phyloP scores from a whole-genome alignment of 2,797 vertebrate genomes.

The Crax fasciolata region DNA sequence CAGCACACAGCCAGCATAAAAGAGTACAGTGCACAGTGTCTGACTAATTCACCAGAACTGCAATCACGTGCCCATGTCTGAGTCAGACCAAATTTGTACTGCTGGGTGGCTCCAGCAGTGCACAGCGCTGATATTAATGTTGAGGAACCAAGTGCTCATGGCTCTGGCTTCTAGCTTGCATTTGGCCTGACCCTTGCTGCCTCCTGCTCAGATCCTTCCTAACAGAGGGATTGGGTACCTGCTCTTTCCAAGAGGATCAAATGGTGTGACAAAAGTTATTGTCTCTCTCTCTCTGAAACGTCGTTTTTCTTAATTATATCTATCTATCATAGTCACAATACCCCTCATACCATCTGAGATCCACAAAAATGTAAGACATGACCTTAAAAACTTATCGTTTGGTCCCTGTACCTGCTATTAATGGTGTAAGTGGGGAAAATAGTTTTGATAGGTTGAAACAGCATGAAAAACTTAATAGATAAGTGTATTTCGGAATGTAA shows the following conservation, averaged over 20 bases:
- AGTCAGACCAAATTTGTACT: slow-evolving; percentile 1
- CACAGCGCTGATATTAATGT: neutral
- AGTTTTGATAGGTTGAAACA: neutral
- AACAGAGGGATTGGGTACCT: neutral
- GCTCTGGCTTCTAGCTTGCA: neutral
- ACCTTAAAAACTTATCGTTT: neutral
- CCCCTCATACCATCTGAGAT: neutral
- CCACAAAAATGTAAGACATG: neutral
- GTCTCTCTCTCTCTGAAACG: neutral
- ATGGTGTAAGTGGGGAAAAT: neutral
- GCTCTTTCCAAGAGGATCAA: neutral
- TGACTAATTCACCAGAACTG: neutral
- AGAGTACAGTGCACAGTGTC: neutral
- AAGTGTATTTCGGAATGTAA: neutral
- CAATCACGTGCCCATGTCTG: neutral
- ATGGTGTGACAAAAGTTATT: neutral
- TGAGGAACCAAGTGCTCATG: neutral
- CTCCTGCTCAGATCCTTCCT: neutral
- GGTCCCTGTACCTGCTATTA: neutral
- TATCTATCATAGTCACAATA: neutral
- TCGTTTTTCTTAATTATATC: neutral
- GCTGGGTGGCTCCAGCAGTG: neutral
- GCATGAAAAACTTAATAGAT: neutral
- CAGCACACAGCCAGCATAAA: neutral
- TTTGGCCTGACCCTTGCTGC: neutral